phyloP scores from a whole-genome alignment of 2,888 invertebrate species.

The Caenorhabditis imperialis region DNA sequence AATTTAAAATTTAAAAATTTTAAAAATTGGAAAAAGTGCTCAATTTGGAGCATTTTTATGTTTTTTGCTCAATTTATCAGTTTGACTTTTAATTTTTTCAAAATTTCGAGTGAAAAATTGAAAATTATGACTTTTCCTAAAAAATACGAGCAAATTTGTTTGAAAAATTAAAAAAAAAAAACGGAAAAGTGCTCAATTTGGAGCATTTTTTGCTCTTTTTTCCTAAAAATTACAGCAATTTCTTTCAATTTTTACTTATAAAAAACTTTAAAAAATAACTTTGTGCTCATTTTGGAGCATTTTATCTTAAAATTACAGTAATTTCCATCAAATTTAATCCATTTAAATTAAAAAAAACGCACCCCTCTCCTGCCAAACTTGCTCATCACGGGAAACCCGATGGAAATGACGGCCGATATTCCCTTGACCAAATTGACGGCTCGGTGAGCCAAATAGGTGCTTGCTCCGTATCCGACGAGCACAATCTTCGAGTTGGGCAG shows the following conservation, averaged over 20 bases:
- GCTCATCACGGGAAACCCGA: conserved; percentile 69
- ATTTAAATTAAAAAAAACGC: conserved; percentile 17
- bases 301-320: too few species aligned
- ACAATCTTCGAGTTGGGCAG: conserved; percentile 61
- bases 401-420: conserved; percentile 69
- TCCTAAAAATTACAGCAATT: neutral
- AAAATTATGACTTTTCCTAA: too few species aligned
- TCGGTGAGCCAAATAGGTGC: conserved; percentile 65
- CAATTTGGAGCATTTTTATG: too few species aligned
- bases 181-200: too few species aligned
- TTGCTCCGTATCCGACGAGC: conserved; percentile 69
- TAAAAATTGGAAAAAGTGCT: too few species aligned
- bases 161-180: conserved; percentile 2
- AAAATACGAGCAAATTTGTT: too few species aligned
- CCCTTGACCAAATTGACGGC: conserved; percentile 62
- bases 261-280: neutral
- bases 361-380: conserved; percentile 68
- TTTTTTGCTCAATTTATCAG: too few species aligned
- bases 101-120: too few species aligned
- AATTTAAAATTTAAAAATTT: conserved; percentile 4
- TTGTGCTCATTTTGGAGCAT: too few species aligned
- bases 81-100: too few species aligned
- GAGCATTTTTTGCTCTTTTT: too few species aligned
- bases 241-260: neutral
- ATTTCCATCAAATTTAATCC: too few species aligned